Base-by-base conservation (phyloP, 2,797 vertebrate species). In the Rhyacichthys aspro region DNA sequence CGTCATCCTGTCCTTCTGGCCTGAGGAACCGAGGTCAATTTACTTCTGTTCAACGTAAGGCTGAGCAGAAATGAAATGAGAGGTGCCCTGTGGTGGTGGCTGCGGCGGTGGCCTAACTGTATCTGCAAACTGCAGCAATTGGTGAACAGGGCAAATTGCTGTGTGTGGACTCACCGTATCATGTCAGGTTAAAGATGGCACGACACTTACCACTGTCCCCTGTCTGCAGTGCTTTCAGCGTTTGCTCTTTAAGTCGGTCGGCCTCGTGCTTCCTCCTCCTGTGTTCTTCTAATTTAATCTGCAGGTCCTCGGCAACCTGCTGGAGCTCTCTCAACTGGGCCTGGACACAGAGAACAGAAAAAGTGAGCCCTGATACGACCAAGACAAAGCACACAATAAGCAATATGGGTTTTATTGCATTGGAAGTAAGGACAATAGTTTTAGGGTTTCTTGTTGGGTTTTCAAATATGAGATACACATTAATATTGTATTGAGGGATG, bases 241-340 rank as follows among this genome's bases (percentile, higher is more conserved):
- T 78, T 68, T 79, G 67, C 43, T 83, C 79, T 68, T 82, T 85
- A 70, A 79, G 77, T 15, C 12, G 56, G 18, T 89, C 84, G 0
- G 87, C 85, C 53, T 86, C 80, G 1, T 77, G 62, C 36, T 86
- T 89, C 70, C 63, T 87, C 75, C 73, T 73, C 19, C 78, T 72
- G 72, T 85, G 86, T 7, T 88, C 85, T 59, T 90, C 86, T 56
- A 89, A 49, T 78, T 88, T 89, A 59, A 84, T 63, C 74, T 89
- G 88, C 0, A 90, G 83, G 68, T 89, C 86, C 37, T 88, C 86
- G 0, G 84, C 84, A 6, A 80, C 81, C 76, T 87, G 86, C 78
- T 88, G 86, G 37, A 91, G 86, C 43, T 90, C 90, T 48, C 88
- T 56, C 34, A 90, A 85, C 60, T 91, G 90, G 3, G 82, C 81